Base-by-base conservation (phyloP, 2,113 vertebrate genomes). In the Perca flavescens region DNA sequence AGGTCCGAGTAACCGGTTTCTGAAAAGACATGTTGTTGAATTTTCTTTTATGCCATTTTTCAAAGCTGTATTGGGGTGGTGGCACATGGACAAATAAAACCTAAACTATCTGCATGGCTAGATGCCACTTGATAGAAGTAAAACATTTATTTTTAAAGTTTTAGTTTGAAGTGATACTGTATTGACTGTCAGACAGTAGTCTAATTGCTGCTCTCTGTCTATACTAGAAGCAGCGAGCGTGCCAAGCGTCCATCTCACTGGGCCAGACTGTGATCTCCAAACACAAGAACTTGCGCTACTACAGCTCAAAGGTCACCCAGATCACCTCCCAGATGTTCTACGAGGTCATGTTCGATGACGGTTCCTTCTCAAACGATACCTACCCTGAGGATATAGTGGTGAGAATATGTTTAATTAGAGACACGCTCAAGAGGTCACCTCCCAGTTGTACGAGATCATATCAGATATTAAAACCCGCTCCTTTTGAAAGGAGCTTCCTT, bases 351-450 rank as follows among this genome's bases (percentile, higher is more conserved):
- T 99, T 99, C 86, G 98, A 99, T 67, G 98, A 99, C 60, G 97
- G 97, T 74, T 99, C 98, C 60, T 97, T 97, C 93, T 99, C 97
- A 93, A 96, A 96, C 77, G 98, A 99, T 86, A 98, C 97, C 11
- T 99, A 97, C 91, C 98, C 98, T 3, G 98, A 99, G 94, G 98
- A 99, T 88, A 98, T 99, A 46, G 96, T 99, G 89, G 98, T 99
- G 92, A 97, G 97, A 93, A 43, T 73, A 13, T 83, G 50, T 84
- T 88, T 85, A 75, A 87, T 90, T 86, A 77, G 28, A 71, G 60
- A 2, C 56, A 7, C 21, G 50, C 68, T 47, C 56, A 7, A 34
- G 21, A 80, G 66, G 69, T 89, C 74, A 31, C 28, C 15, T 77
- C 75, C 40, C 74, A 64, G 69, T 52, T 74, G 61, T 22, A 31